Percentiles rank a stretch among this genome's conserved stretches.
Conservation (phyloP, 2,113 vertebrate species). For the Eulacestoma nigropectus region DNA sequence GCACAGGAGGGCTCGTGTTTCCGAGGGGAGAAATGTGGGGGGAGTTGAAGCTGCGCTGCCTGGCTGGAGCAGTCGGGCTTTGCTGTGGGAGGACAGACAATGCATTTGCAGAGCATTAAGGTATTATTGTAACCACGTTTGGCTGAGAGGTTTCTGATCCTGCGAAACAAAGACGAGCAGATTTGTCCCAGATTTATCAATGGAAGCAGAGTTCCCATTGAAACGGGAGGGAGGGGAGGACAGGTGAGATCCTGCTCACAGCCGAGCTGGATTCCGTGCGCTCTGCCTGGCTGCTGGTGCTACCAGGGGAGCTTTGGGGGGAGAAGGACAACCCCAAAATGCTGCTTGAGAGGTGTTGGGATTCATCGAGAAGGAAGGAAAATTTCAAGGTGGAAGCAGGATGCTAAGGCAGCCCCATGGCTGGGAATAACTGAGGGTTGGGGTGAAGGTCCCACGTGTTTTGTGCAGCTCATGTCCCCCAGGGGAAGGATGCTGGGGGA, state of each 20-base stretch:
- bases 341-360: accelerated
- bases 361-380: neutral
- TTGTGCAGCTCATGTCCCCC: neutral
- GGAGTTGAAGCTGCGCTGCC: neutral
- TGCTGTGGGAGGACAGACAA: neutral
- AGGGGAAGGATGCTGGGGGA: neutral
- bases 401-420: neutral
- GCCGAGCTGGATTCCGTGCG: accelerated
- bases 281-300: neutral
- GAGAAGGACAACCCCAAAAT: neutral
- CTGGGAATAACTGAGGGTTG: neutral
- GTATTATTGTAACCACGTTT: neutral
- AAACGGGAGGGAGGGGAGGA: neutral
- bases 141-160: slow-evolving; percentile 6
- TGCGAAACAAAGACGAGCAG: neutral
- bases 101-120: neutral
- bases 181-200: slow-evolving; percentile 43
- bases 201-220: neutral
- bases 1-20: neutral
- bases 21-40: neutral
- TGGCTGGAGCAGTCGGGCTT: neutral
- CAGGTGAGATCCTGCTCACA: neutral
- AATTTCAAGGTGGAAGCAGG: neutral
- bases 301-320: no score
- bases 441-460: neutral